phyloP scores from a whole-genome alignment of 2,888 invertebrate species.

The Cerceris ruficornis region DNA sequence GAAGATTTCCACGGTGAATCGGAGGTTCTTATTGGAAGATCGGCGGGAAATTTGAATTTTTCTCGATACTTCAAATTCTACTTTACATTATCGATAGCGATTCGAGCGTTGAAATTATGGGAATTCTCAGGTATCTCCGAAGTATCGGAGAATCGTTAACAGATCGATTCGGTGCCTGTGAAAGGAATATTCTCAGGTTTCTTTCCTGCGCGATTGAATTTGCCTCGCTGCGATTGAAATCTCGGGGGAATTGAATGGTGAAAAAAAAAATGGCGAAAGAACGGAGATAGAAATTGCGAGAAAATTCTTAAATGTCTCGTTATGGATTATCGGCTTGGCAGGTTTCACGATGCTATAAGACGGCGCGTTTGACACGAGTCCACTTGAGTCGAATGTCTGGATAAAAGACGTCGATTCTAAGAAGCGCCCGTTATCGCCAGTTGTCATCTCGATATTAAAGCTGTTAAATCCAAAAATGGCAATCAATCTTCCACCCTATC shows the following conservation, averaged over 20 bases:
- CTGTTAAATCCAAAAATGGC: too few relatives aligned
- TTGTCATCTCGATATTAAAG: not conserved
- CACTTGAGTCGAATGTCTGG: conserved; percentile 25
- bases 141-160: too few relatives aligned
- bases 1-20: too few relatives aligned
- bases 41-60: too few relatives aligned
- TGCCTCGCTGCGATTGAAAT: not conserved
- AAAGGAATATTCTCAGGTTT: too few relatives aligned
- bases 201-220: not conserved
- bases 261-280: not conserved
- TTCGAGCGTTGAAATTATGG: too few relatives aligned
- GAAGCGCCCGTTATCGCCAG: not conserved
- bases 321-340: conserved; percentile 55
- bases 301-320: conserved; percentile 41
- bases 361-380: conserved; percentile 42
- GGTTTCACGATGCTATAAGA: conserved; percentile 52
- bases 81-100: too few relatives aligned
- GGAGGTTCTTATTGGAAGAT: too few relatives aligned
- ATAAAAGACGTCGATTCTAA: conserved; percentile 25
- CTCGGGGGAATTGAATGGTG: not conserved
- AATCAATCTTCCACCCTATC: too few relatives aligned
- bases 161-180: too few relatives aligned
- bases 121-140: too few relatives aligned
- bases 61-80: too few relatives aligned
- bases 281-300: conserved; percentile 11